Percentiles rank a stretch among this genome's conserved stretches.
These are phyloP conservation scores for Archivesica marissinica DNA, from an alignment of 1,140 invertebrate species.

Conservation along the genomic window DNA sequence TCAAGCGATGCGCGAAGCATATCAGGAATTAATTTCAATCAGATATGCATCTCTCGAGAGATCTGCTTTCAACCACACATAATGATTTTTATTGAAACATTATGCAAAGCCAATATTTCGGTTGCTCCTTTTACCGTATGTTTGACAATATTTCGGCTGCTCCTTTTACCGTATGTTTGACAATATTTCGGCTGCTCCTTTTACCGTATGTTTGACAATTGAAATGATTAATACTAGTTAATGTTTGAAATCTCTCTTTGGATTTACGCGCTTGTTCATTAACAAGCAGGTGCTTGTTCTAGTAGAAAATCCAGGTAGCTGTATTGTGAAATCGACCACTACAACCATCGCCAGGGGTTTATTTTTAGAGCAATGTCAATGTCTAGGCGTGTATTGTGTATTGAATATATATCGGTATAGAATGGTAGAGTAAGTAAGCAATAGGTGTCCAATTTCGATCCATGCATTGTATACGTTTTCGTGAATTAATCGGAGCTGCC, in stretches of 20 bases:
- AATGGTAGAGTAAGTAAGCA: neutral
- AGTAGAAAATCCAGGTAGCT: conserved; percentile 16
- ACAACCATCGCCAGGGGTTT: neutral
- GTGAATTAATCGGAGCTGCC: neutral
- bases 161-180: too few species aligned
- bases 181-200: too few species aligned
- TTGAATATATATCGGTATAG: conserved; percentile 3
- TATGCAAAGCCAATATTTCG: neutral
- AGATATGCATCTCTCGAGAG: neutral
- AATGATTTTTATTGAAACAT: neutral
- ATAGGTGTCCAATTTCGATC: conserved; percentile 11
- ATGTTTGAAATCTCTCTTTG: neutral
- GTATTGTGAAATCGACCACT: conserved; percentile 13
- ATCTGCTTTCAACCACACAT: neutral
- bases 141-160: too few species aligned
- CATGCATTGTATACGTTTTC: neutral
- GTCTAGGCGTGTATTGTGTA: conserved; percentile 13
- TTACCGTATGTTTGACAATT: conserved; percentile 7
- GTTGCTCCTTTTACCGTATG: too few species aligned
- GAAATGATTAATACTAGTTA: neutral
- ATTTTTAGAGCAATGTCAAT: conserved; percentile 41
- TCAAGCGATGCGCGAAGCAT: too few species aligned
- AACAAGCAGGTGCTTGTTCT: conserved; percentile 5
- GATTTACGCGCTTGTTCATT: neutral
- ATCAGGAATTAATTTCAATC: neutral